A percentile compares a stretch with the other conserved stretches of the same genome.
These are phyloP conservation scores for Simalia tracyae DNA, from an alignment of 2,797 vertebrate species.

Conservation along the genomic window DNA sequence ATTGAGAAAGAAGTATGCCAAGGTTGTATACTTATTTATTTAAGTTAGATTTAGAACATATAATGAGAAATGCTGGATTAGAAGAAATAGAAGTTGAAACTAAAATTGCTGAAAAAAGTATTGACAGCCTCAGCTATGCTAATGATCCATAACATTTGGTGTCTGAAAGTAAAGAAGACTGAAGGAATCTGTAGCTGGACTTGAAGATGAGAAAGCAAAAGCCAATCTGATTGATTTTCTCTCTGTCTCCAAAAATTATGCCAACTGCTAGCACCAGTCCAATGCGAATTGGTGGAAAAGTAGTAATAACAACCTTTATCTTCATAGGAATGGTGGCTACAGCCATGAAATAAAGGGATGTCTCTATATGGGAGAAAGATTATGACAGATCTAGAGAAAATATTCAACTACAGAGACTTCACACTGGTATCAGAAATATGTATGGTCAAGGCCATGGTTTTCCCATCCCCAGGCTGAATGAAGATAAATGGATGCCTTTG, in stretches of 20 bases:
- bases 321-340: neutral
- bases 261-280: neutral
- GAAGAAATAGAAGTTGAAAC: neutral
- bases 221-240: neutral
- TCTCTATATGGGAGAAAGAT: neutral
- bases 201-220: neutral
- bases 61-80: neutral
- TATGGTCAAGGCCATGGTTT: neutral
- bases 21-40: neutral
- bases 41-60: neutral
- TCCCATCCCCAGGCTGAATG: neutral
- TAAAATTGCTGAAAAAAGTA: neutral
- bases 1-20: neutral
- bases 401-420: neutral
- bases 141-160: neutral
- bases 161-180: neutral
- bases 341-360: neutral
- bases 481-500: neutral
- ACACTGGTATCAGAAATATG: neutral
- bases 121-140: neutral
- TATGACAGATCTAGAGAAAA: neutral
- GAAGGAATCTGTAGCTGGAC: neutral
- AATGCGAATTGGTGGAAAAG: neutral
- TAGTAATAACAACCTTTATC: neutral
- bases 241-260: neutral